Percentiles rank a stretch among this genome's conserved stretches.
Conservation (phyloP, 1,140 invertebrate genomes). For the Gonatopus flavifemur region DNA sequence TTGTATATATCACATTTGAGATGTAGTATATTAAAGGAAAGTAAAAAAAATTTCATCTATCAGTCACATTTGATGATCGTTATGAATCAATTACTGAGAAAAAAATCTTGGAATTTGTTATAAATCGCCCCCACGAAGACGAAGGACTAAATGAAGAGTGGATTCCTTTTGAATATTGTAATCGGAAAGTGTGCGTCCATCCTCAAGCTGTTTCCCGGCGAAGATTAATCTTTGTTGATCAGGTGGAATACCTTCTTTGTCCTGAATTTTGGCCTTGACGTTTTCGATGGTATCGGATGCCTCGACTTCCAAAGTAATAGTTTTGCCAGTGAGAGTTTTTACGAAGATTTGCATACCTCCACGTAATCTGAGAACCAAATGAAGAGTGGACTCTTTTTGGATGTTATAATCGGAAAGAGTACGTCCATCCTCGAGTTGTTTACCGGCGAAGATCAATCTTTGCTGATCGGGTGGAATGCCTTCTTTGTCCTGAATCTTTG, state of each 20-base stretch:
- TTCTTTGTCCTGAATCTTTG: slow-evolving; percentile 75
- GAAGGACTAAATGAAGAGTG: slow-evolving; percentile 67
- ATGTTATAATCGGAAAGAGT: slow-evolving; percentile 70
- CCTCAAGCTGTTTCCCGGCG: slow-evolving; percentile 66
- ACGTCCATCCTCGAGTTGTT: slow-evolving; percentile 70
- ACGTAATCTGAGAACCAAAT: slow-evolving; percentile 69
- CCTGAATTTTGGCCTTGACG: slow-evolving; percentile 69
- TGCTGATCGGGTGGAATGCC: slow-evolving; percentile 69
- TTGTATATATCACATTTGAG: no score
- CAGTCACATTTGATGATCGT: no score
- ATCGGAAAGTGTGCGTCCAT: slow-evolving; percentile 67
- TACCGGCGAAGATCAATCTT: slow-evolving; percentile 69
- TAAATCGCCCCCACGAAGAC: slow-evolving; percentile 67
- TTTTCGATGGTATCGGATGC: slow-evolving; percentile 68
- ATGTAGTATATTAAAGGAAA: no score
- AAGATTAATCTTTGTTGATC: slow-evolving; percentile 63
- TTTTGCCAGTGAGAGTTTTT: slow-evolving; percentile 9
- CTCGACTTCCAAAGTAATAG: slow-evolving; percentile 12
- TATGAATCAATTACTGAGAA: no score
- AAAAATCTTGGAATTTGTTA: no score
- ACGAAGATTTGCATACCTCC: slow-evolving; percentile 53
- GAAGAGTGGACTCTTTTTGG: slow-evolving; percentile 75
- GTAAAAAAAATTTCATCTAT: no score
- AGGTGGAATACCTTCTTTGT: slow-evolving; percentile 63
- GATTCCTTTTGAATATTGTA: slow-evolving; percentile 69